A percentile compares a stretch with the other conserved stretches of the same genome.
Conservation (phyloP, 2,113 vertebrate species). For the Butorides virescens region DNA sequence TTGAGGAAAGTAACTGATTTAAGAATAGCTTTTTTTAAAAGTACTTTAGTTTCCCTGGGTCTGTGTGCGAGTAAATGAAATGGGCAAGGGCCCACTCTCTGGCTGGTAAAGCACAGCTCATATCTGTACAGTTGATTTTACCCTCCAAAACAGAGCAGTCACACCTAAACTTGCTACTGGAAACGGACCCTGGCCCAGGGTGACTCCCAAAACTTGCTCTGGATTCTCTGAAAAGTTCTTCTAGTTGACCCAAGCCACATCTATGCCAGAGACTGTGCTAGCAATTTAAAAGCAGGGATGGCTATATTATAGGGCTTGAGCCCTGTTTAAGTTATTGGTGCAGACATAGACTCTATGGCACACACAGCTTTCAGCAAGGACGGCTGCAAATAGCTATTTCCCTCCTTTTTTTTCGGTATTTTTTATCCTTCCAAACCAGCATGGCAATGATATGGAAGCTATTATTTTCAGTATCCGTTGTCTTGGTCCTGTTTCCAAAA, state of each 20-base stretch:
- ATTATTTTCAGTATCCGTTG: not conserved
- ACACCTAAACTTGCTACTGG: not conserved
- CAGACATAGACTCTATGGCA: not conserved
- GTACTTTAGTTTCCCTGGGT: not conserved
- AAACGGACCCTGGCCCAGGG: not conserved
- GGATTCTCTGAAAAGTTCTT: not conserved
- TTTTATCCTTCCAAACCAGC: not conserved
- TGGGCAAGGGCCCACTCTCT: not conserved
- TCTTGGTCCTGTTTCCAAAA: not conserved
- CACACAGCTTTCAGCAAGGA: not conserved
- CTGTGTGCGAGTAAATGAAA: not conserved
- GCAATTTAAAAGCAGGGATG: not conserved
- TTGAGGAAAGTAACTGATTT: not conserved
- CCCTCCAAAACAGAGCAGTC: fast-evolving
- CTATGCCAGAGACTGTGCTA: not conserved
- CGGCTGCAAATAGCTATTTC: not conserved
- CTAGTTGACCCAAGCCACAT: not conserved
- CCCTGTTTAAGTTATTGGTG: not conserved
- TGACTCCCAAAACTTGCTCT: not conserved
- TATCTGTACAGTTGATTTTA: not conserved
- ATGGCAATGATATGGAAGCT: not conserved
- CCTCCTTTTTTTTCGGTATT: not conserved
- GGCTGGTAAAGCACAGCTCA: not conserved
- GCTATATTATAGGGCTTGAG: not conserved
- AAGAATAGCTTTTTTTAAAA: not conserved